Evolutionary conservation across 2,888 invertebrate species (phyloP).

Genomic region (Oxyscelio sp.): DNA sequence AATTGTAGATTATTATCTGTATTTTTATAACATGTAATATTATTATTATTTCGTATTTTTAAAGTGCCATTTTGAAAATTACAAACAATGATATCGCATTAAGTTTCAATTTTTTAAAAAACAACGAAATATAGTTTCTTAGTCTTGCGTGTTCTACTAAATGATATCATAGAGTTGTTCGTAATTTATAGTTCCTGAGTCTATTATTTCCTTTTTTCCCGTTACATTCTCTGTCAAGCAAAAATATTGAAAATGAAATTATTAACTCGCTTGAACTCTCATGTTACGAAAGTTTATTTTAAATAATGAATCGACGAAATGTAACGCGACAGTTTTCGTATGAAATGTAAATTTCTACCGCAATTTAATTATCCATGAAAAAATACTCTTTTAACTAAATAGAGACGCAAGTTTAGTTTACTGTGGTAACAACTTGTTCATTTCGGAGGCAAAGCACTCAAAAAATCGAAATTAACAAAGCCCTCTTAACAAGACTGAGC

Average conservation of each 20-base stretch:
- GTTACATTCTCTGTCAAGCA: not conserved
- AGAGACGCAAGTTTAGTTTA: not conserved
- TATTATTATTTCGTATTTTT: too few relatives aligned
- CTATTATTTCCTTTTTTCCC: not conserved
- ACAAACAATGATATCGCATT: too few relatives aligned
- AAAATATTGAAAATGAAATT: not conserved
- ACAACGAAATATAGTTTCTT: not conserved
- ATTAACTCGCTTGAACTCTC: not conserved
- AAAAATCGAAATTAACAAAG: constrained; percentile 42
- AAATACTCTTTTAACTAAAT: not conserved
- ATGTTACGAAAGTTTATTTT: not conserved
- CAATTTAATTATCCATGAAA: not conserved
- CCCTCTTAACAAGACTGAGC: constrained; percentile 15
- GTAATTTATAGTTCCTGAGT: not conserved
- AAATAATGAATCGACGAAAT: not conserved
- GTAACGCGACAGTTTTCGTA: not conserved
- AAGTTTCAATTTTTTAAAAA: not conserved
- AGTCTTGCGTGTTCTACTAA: not conserved
- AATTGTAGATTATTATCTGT: too few relatives aligned
- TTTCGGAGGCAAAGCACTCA: not conserved
- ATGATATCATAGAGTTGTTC: not conserved
- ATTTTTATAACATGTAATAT: too few relatives aligned
- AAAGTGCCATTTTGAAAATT: too few relatives aligned
- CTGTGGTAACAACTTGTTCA: not conserved
- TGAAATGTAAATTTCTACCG: not conserved